Percentiles rank a stretch among this genome's conserved stretches.
These are phyloP conservation scores for Chiloscyllium plagiosum DNA, from an alignment of 2,113 vertebrate species.

Conservation along the genomic window DNA sequence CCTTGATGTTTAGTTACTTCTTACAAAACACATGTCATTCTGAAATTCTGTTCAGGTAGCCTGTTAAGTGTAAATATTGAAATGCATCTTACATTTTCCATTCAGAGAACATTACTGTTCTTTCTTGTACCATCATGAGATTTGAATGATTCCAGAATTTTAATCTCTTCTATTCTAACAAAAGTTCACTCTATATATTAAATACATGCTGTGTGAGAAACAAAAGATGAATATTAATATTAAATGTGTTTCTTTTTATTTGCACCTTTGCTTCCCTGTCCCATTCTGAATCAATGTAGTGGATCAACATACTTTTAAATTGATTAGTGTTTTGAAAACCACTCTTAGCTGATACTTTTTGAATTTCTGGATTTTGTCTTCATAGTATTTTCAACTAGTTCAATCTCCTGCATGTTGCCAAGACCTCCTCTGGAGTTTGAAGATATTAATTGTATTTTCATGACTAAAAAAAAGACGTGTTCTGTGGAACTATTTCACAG, in stretches of 20 bases:
- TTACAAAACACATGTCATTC: not conserved
- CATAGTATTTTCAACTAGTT: not conserved
- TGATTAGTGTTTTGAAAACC: not conserved
- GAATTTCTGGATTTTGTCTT: not conserved
- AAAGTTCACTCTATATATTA: not conserved
- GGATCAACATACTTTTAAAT: not conserved
- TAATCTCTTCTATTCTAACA: not conserved
- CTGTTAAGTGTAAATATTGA: not conserved
- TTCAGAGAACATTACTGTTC: not conserved
- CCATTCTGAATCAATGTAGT: not conserved
- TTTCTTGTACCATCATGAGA: not conserved
- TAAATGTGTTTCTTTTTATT: not conserved
- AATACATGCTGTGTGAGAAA: not conserved
- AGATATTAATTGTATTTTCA: not conserved
- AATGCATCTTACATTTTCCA: not conserved
- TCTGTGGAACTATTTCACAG: no score
- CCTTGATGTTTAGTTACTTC: not conserved
- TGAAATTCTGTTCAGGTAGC: not conserved
- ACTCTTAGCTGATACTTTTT: not conserved
- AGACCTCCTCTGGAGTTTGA: not conserved
- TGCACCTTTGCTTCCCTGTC: not conserved
- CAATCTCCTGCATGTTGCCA: not conserved
- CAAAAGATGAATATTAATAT: not conserved
- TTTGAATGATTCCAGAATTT: not conserved
- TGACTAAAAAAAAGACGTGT: not conserved